phyloP scores from a whole-genome alignment of 2,888 invertebrate genomes.

The Phorcus lineatus region DNA sequence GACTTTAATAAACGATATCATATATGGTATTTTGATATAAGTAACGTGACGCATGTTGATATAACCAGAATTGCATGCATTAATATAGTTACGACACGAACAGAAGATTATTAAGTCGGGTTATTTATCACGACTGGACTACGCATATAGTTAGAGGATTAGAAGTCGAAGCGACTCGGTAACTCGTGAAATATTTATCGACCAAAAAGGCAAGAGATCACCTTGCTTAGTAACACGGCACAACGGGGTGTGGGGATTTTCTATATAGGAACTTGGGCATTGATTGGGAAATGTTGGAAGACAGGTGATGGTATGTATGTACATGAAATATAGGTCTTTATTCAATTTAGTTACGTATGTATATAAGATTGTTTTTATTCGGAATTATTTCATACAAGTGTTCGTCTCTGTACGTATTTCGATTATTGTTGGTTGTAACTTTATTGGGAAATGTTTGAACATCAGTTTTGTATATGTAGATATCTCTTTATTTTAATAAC shows the following conservation, averaged over 20 bases:
- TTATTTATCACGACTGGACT: neutral
- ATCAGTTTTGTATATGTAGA: too few species aligned
- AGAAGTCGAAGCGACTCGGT: neutral
- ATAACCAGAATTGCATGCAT: too few species aligned
- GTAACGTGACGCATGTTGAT: too few species aligned
- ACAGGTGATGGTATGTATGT: neutral
- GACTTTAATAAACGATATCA: too few species aligned
- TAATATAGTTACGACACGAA: neutral
- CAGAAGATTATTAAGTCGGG: neutral
- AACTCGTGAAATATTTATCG: conserved; percentile 5
- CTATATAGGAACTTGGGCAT: neutral
- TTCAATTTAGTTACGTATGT: neutral
- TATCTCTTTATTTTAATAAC: too few species aligned
- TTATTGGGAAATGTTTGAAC: too few species aligned
- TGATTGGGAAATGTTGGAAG: neutral
- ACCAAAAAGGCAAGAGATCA: neutral
- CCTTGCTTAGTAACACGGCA: neutral
- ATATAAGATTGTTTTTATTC: too few species aligned
- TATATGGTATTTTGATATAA: too few species aligned
- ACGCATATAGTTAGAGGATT: neutral
- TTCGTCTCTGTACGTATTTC: too few species aligned
- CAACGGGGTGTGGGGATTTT: neutral
- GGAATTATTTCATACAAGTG: too few species aligned
- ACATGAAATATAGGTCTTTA: neutral
- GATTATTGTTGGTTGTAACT: too few species aligned